Conservation (phyloP, 1,140 invertebrate species). For the Drosophila fuyamai region DNA sequence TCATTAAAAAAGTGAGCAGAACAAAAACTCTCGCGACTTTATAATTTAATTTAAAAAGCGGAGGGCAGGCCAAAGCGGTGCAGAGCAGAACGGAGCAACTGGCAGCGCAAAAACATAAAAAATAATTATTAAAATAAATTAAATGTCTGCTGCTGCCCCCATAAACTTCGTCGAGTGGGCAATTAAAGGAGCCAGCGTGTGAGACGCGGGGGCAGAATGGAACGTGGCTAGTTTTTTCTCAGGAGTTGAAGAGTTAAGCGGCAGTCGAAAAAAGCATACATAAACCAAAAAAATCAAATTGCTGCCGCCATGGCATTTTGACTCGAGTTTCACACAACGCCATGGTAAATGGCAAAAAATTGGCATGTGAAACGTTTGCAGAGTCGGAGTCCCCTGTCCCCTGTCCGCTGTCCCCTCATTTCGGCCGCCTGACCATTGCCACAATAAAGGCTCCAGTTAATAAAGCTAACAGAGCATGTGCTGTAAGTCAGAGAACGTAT, state of each 20-base stretch:
- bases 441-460: slow-evolving; percentile 64
- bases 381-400: not conserved
- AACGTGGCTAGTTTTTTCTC: slow-evolving; percentile 48
- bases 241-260: slow-evolving; percentile 43
- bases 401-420: not conserved
- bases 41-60: slow-evolving; percentile 80
- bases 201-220: slow-evolving; percentile 8
- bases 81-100: slow-evolving; percentile 3
- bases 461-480: slow-evolving; percentile 69
- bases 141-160: slow-evolving; percentile 77
- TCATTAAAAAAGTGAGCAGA: slow-evolving; percentile 63
- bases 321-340: slow-evolving; percentile 41
- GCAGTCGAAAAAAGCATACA: slow-evolving; percentile 6
- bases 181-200: slow-evolving; percentile 58
- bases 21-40: slow-evolving; percentile 62
- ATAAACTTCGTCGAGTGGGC: slow-evolving; percentile 72
- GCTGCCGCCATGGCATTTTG: slow-evolving; percentile 46
- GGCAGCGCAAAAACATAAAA: slow-evolving; percentile 49
- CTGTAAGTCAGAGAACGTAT: slow-evolving; percentile 42
- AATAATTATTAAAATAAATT: slow-evolving; percentile 80
- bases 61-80: slow-evolving; percentile 37
- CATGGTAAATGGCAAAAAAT: slow-evolving; percentile 37
- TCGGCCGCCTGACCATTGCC: slow-evolving; percentile 13
- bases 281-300: slow-evolving; percentile 33
- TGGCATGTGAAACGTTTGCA: slow-evolving; percentile 43